Percentiles rank a stretch among this genome's conserved stretches.
Conservation (phyloP, 2,113 vertebrate species). For the Circaetus cinerascens region DNA sequence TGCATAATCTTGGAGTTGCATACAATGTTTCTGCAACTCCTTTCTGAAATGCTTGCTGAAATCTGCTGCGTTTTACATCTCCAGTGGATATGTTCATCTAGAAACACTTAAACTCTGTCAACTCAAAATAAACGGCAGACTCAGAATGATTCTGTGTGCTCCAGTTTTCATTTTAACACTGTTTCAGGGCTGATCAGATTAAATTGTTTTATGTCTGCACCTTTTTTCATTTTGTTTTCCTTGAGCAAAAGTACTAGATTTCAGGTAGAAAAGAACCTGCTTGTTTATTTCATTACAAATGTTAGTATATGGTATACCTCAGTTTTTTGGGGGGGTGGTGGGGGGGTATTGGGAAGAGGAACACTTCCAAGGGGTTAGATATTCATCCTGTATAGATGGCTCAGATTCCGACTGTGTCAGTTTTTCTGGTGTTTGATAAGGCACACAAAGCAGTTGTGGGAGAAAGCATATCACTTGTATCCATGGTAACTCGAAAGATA, state of each 20-base stretch:
- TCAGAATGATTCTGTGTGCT: background rate
- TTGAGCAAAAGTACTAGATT: background rate
- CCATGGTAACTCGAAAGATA: slow-evolving; percentile 77
- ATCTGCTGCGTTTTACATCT: background rate
- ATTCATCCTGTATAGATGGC: slow-evolving; percentile 27
- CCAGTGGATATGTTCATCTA: background rate
- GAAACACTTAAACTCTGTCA: background rate
- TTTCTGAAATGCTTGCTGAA: background rate
- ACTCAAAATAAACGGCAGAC: background rate
- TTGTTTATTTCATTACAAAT: background rate
- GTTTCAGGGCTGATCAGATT: background rate
- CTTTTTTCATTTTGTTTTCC: background rate
- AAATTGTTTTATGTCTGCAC: background rate
- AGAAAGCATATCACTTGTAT: slow-evolving; percentile 75
- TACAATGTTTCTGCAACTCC: background rate
- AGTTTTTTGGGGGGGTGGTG: background rate
- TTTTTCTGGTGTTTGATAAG: slow-evolving; percentile 73
- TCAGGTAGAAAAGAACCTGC: background rate
- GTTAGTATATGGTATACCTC: background rate
- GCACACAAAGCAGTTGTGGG: slow-evolving; percentile 71
- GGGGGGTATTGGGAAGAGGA: background rate
- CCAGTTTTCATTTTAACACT: background rate
- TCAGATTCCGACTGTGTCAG: slow-evolving; percentile 65
- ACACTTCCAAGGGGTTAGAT: slow-evolving; percentile 19
- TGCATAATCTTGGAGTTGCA: background rate